Evolutionary conservation across 2,113 vertebrate genomes (phyloP).

Genomic region (Chauna torquata): DNA sequence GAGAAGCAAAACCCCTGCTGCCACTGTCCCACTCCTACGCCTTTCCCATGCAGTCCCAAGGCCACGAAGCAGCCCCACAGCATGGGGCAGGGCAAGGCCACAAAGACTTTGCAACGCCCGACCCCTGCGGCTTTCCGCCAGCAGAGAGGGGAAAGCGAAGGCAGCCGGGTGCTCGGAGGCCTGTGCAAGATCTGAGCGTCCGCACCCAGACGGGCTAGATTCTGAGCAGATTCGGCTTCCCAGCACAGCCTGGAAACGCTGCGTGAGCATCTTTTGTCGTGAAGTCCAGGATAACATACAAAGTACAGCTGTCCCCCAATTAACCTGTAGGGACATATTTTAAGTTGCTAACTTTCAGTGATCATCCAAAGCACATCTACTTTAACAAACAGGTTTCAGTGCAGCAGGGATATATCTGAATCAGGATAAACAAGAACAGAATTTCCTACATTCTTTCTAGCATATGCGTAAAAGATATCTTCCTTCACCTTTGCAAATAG

Average conservation of each 20-base stretch:
- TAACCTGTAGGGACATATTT: not conserved
- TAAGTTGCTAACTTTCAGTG: not conserved
- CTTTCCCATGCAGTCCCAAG: accelerated
- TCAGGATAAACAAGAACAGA: not conserved
- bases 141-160: not conserved
- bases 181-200: not conserved
- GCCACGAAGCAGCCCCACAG: not conserved
- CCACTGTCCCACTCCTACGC: accelerated
- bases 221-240: not conserved
- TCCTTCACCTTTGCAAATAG: not conserved
- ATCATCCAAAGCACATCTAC: not conserved
- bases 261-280: not conserved
- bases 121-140: not conserved
- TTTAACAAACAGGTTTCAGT: not conserved
- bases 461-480: not conserved
- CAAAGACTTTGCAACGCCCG: not conserved
- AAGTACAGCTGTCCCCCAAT: not conserved
- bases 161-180: not conserved
- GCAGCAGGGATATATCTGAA: not conserved
- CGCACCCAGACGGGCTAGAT: accelerated
- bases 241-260: not conserved
- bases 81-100: accelerated
- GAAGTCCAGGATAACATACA: not conserved
- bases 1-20: not conserved
- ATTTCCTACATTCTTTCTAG: not conserved